Evolutionary conservation across 2,797 vertebrate genomes (phyloP).

Genomic region (Neosalanx taihuensis): DNA sequence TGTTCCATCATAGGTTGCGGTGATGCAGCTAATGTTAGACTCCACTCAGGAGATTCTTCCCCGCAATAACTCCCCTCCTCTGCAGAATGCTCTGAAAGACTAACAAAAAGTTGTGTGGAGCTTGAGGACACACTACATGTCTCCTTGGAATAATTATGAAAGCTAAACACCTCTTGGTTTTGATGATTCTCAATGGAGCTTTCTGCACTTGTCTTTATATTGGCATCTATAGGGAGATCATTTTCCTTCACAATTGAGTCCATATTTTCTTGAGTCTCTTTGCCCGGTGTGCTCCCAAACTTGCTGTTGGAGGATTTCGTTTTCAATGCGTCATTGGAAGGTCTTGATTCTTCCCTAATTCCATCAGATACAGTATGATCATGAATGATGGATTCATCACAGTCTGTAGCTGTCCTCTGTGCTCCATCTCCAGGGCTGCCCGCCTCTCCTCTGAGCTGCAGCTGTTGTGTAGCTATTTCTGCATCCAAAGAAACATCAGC

Average conservation of each 20-base stretch:
- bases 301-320: constrained; percentile 15
- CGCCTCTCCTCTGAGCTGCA: constrained; percentile 18
- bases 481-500: constrained; percentile 16
- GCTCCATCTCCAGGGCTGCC: constrained; percentile 18
- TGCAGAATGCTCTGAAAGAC: constrained; percentile 28
- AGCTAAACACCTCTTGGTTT: constrained; percentile 76
- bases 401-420: constrained; percentile 19
- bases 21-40: constrained; percentile 57
- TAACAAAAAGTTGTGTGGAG: constrained; percentile 42
- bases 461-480: constrained; percentile 28
- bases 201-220: constrained; percentile 29
- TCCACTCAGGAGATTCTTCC: constrained; percentile 53
- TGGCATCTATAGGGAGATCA: constrained; percentile 16
- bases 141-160: constrained; percentile 83
- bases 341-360: background rate
- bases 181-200: constrained; percentile 54
- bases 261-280: constrained; percentile 25
- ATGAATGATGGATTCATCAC: background rate
- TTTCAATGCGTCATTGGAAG: constrained; percentile 15
- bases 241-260: constrained; percentile 15
- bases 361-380: background rate
- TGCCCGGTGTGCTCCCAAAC: constrained; percentile 16
- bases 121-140: constrained; percentile 58
- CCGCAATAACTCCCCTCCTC: constrained; percentile 44
- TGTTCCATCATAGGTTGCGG: constrained; percentile 41